Conservation (phyloP, 1,140 invertebrate genomes). For the Drosophila mauritiana region DNA sequence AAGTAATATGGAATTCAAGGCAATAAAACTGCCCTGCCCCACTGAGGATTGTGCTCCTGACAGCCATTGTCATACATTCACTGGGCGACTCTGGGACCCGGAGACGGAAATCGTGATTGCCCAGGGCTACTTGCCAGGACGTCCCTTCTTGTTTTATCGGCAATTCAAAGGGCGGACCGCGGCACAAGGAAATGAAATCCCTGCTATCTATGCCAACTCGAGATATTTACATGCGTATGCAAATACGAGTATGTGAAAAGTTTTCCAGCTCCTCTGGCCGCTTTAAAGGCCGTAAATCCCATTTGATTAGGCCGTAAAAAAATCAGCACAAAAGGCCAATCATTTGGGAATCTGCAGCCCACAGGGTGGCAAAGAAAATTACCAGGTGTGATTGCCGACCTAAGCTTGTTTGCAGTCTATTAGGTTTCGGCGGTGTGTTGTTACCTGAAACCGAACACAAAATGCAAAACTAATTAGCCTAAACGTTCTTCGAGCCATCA, state of each 20-base stretch:
- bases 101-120: constrained; percentile 66
- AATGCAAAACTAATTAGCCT: constrained; percentile 58
- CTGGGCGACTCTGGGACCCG: constrained; percentile 8
- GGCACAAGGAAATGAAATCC: constrained; percentile 46
- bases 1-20: constrained; percentile 45
- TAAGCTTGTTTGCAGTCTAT: constrained; percentile 57
- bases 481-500: constrained; percentile 32
- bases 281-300: constrained; percentile 57
- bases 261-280: constrained; percentile 16
- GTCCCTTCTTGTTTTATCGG: constrained; percentile 59
- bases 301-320: constrained; percentile 48
- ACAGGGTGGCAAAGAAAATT: neutral
- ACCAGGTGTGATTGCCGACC: constrained; percentile 39
- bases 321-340: constrained; percentile 29
- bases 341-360: constrained; percentile 1
- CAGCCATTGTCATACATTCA: constrained; percentile 31
- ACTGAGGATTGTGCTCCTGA: constrained; percentile 27
- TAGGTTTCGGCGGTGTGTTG: constrained; percentile 38
- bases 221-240: constrained; percentile 53
- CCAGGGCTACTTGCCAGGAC: constrained; percentile 42
- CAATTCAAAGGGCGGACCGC: constrained; percentile 17
- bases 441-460: constrained; percentile 39
- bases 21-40: constrained; percentile 63
- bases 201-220: constrained; percentile 52
- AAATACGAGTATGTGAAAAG: constrained; percentile 47